Percentiles rank a stretch among this genome's conserved stretches.
Conservation (phyloP, 53 echinoderm and acorn worm species). For the Luidia sarsii region DNA sequence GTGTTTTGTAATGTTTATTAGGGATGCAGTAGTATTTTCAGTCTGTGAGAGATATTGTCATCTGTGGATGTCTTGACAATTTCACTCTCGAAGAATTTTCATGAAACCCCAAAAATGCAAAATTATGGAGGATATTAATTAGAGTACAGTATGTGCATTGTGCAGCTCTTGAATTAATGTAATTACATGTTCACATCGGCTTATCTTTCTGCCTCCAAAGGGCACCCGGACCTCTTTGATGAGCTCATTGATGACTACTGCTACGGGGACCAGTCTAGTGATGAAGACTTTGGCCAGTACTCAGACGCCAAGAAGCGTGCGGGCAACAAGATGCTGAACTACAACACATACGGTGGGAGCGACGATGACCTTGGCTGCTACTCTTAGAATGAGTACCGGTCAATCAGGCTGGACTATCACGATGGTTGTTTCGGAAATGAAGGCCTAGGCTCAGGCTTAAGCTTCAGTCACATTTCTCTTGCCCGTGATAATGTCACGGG, state of each 20-base stretch:
- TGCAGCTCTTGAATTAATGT: background rate
- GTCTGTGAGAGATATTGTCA: no score
- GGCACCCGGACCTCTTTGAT: slow-evolving; percentile 88
- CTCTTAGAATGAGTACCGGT: slow-evolving; percentile 11
- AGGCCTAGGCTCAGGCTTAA: no score
- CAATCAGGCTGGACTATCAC: background rate
- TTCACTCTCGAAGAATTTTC: no score
- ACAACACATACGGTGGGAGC: slow-evolving; percentile 9
- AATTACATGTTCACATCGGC: background rate
- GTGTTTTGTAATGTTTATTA: no score
- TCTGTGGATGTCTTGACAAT: no score
- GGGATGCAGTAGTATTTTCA: no score
- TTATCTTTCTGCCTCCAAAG: slow-evolving; percentile 33
- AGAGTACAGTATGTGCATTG: no score
- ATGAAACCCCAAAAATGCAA: no score
- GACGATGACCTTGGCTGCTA: slow-evolving; percentile 31
- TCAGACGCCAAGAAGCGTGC: slow-evolving; percentile 56
- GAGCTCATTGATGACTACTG: slow-evolving; percentile 89
- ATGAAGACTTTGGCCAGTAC: slow-evolving; percentile 89
- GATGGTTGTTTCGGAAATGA: no score
- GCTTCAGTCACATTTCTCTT: no score
- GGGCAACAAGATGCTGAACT: slow-evolving; percentile 23
- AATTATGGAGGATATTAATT: no score
- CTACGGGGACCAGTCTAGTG: slow-evolving; percentile 86
- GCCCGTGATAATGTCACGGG: no score